Evolutionary conservation across 2,797 vertebrate genomes (phyloP), one percentile per base, ranked within the genome.

Genomic region (Huso huso): DNA sequence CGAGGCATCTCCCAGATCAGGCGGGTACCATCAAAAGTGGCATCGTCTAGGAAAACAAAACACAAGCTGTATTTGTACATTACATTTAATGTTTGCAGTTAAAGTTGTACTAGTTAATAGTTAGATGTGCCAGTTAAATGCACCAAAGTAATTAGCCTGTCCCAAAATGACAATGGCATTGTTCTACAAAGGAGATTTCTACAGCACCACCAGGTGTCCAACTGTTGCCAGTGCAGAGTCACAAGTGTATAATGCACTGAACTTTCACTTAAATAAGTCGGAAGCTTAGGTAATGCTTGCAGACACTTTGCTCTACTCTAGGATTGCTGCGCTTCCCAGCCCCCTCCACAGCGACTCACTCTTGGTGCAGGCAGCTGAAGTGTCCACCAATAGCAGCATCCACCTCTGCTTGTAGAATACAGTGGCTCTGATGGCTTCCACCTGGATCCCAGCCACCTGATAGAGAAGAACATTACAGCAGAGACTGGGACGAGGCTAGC

Each of bases 381-480:
- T 72, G 68, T 88, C 82, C 12, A 90, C 74, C 65, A 84, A 60
- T 61, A 88, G 73, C 18, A 83, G 64, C 70, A 72, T 63, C 70
- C 77, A 84, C 50, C 79, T 76, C 72, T 78, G 78, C 62, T 73
- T 82, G 73, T 84, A 82, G 71, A 89, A 61, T 48, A 79, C 55
- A 3, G 74, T 71, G 6, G 78, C 78, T 10, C 52, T 70, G 64
- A 86, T 65, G 0, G 76, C 58, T 66, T 86, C 82, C 66, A 86
- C 49, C 64, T 77, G 60, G 48, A 75, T 69, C 6, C 72, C 70
- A 0, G 65, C 72, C 10, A 77, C 77, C 86, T 88, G 64, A 63
- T 62, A 64, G 62, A 4, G 23, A 18, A 18, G 18, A 18, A 2
- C 48, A 5, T 60, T 7, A 18, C 1, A 18, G 18, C 2, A 18